Evolutionary conservation across 2,797 vertebrate genomes (phyloP).

Genomic region (Salarias fasciatus): DNA sequence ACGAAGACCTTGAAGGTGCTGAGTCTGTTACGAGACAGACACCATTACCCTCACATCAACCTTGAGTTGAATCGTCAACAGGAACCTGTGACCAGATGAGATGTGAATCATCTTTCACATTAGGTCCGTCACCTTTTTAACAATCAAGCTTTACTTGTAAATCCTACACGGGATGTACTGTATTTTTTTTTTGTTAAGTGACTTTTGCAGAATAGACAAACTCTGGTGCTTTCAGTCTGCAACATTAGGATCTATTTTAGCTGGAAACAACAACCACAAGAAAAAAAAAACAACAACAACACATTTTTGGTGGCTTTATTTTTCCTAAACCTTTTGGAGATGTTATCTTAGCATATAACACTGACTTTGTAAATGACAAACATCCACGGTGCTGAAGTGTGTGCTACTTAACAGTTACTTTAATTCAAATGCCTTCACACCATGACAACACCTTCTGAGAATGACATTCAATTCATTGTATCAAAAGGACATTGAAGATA

Average conservation of each 20-base stretch:
- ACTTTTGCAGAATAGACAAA: conserved; percentile 76
- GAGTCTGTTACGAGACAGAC: conserved; percentile 57
- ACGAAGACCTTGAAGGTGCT: conserved; percentile 73
- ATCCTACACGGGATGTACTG: conserved; percentile 79
- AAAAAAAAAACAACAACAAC: conserved; percentile 80
- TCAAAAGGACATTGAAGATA: conserved; percentile 58
- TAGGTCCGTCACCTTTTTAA: conserved; percentile 71
- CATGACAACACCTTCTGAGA: conserved; percentile 70
- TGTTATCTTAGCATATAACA: conserved; percentile 86
- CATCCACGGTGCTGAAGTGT: conserved; percentile 92
- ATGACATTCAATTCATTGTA: conserved; percentile 50
- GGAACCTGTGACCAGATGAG: conserved; percentile 59
- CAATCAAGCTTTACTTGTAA: conserved; percentile 79
- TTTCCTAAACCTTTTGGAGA: conserved; percentile 65
- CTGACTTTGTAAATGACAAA: conserved; percentile 88
- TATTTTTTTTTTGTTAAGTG: conserved; percentile 80
- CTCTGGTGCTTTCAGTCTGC: conserved; percentile 92
- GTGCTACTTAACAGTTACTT: conserved; percentile 81
- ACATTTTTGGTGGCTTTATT: conserved; percentile 77
- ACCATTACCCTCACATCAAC: conserved; percentile 61
- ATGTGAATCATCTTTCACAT: conserved; percentile 56
- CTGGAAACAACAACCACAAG: conserved; percentile 85
- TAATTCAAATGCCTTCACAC: conserved; percentile 85
- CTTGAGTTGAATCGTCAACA: conserved; percentile 70
- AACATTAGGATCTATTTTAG: conserved; percentile 84